These are phyloP conservation scores for Crotalus viridis DNA, from an alignment of 2,113 vertebrate genomes.

Conservation along the genomic window DNA sequence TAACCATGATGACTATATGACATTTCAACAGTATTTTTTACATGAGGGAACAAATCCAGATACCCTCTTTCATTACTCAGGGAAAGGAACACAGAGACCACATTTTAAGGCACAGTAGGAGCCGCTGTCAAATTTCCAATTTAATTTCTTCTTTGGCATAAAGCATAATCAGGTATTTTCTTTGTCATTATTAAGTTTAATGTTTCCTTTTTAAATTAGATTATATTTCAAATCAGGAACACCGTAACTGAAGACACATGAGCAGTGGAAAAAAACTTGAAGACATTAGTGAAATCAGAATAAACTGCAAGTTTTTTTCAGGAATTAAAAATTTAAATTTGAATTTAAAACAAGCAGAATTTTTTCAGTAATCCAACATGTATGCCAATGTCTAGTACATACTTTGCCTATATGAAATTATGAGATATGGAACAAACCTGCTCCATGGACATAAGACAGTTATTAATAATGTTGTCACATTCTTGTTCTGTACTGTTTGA, in stretches of 20 bases:
- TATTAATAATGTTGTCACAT: not conserved
- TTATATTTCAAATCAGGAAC: not conserved
- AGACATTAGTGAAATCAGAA: not conserved
- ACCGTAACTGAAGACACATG: not conserved
- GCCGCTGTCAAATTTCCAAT: conserved; percentile 9
- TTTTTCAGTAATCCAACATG: not conserved
- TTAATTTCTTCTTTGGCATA: conserved; percentile 6
- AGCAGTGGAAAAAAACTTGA: not conserved
- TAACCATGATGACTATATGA: not conserved
- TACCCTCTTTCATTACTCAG: conserved; percentile 3
- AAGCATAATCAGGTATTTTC: not conserved
- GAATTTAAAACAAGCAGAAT: not conserved
- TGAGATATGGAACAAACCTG: not conserved
- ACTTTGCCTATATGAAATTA: not conserved
- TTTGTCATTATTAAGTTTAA: not conserved
- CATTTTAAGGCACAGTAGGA: conserved; percentile 12
- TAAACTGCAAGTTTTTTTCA: not conserved
- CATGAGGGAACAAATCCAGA: not conserved
- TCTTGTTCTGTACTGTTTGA: not conserved
- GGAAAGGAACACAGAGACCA: not conserved
- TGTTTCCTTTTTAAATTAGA: not conserved
- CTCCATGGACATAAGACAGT: not conserved
- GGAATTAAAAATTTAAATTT: not conserved
- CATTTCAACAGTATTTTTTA: not conserved
- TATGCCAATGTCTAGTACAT: not conserved